Percentiles rank a stretch among this genome's conserved stretches.
Conservation (phyloP, 2,797 vertebrate species). For the Lerista edwardsae region DNA sequence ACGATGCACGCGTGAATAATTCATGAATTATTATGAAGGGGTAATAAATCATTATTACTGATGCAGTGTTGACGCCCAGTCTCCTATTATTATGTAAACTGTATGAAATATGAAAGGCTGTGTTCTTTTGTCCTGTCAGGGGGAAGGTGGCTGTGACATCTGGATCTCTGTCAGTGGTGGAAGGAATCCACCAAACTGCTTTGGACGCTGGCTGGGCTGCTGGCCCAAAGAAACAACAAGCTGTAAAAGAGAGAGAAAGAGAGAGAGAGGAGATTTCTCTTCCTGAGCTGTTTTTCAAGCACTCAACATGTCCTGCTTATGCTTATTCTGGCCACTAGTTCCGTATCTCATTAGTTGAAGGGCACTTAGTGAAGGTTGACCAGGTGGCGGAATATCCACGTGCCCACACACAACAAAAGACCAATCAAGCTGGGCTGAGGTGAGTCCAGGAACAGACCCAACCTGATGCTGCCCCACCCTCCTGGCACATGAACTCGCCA, state of each 20-base stretch:
- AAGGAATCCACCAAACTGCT: not conserved
- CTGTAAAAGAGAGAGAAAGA: not conserved
- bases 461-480: no score
- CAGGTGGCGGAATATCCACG: no score
- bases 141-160: not conserved
- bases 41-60: constrained; percentile 14
- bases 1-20: constrained; percentile 18
- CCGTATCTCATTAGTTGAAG: not conserved
- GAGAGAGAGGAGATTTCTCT: not conserved
- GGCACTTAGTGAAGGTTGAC: no score
- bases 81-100: not conserved
- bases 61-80: not conserved
- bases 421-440: no score
- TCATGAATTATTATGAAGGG: constrained; percentile 4
- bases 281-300: not conserved
- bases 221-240: not conserved
- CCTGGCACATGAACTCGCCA: no score
- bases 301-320: not conserved
- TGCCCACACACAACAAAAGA: no score
- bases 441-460: no score
- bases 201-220: not conserved
- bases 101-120: not conserved
- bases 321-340: not conserved
- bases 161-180: not conserved
- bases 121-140: not conserved